A percentile compares a stretch with the other conserved stretches of the same genome.
Conservation (phyloP, 2,888 invertebrate species). For the Troides helena region DNA sequence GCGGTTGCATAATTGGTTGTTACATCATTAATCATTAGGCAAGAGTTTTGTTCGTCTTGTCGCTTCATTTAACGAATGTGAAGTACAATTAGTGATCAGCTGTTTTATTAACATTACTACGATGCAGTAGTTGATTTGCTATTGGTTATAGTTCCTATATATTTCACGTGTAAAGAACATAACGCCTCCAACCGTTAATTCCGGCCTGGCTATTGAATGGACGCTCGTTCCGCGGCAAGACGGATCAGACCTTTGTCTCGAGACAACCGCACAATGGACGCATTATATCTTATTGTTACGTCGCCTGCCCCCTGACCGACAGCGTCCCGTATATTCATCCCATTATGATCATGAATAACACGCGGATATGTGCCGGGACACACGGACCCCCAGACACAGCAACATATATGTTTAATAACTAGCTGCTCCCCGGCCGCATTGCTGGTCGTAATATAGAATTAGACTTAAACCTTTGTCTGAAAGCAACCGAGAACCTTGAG, state of each 20-base stretch:
- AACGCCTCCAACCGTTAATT: constrained; percentile 31
- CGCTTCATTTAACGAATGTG: no score
- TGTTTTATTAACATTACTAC: no score
- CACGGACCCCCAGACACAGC: constrained; percentile 33
- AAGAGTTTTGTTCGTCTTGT: no score
- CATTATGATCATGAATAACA: constrained; percentile 71
- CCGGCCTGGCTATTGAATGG: constrained; percentile 40
- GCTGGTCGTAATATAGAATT: no score
- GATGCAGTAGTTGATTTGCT: no score
- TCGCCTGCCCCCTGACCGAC: constrained; percentile 67
- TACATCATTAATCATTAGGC: no score
- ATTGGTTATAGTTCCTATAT: not conserved
- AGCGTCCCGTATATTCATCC: constrained; percentile 71
- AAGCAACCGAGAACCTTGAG: no score
- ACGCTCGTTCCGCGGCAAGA: constrained; percentile 40
- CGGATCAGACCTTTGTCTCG: constrained; percentile 51
- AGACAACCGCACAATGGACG: constrained; percentile 54
- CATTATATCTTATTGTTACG: constrained; percentile 59
- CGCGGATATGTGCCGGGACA: constrained; percentile 45
- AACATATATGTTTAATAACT: not conserved
- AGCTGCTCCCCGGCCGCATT: no score
- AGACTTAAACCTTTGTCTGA: no score
- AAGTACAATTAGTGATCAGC: no score
- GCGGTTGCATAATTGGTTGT: no score
- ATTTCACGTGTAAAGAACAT: not conserved